Conservation (phyloP, 2,888 invertebrate species). For the Brachypalpus laphriformis region DNA sequence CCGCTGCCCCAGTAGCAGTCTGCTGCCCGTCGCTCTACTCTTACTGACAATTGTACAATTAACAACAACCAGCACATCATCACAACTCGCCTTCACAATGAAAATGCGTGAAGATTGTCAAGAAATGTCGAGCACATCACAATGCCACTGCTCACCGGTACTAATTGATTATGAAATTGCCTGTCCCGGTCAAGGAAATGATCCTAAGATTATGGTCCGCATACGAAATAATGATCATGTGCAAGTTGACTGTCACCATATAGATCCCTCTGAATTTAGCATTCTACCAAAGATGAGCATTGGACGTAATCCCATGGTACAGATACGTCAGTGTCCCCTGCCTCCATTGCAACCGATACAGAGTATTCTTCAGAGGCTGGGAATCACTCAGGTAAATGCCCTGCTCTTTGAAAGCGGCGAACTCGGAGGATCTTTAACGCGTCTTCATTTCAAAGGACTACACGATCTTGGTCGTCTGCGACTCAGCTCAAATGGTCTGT, state of each 20-base stretch:
- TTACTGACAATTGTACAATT: conserved; percentile 36
- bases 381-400: conserved; percentile 80
- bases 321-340: conserved; percentile 81
- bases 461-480: conserved; percentile 84
- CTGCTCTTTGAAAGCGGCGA: conserved; percentile 84
- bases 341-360: conserved; percentile 83
- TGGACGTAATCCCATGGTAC: conserved; percentile 78
- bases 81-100: conserved; percentile 68
- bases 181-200: conserved; percentile 78
- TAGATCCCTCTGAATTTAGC: conserved; percentile 78
- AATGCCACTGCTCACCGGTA: conserved; percentile 80
- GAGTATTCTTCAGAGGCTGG: conserved; percentile 80
- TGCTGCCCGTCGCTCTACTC: conserved; percentile 24
- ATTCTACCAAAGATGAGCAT: conserved; percentile 80
- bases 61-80: conserved; percentile 34
- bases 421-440: conserved; percentile 84
- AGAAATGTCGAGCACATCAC: conserved; percentile 76
- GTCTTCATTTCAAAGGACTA: conserved; percentile 85
- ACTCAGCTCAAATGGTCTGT: conserved; percentile 86
- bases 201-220: conserved; percentile 79
- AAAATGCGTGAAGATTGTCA: conserved; percentile 78
- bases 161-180: conserved; percentile 80
- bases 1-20: conserved; percentile 25
- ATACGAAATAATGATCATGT: conserved; percentile 78
- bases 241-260: conserved; percentile 80